Percentiles rank a stretch among this genome's conserved stretches.
Evolutionary conservation across 2,888 invertebrate species (phyloP).

Genomic region (Amorpha juglandis): DNA sequence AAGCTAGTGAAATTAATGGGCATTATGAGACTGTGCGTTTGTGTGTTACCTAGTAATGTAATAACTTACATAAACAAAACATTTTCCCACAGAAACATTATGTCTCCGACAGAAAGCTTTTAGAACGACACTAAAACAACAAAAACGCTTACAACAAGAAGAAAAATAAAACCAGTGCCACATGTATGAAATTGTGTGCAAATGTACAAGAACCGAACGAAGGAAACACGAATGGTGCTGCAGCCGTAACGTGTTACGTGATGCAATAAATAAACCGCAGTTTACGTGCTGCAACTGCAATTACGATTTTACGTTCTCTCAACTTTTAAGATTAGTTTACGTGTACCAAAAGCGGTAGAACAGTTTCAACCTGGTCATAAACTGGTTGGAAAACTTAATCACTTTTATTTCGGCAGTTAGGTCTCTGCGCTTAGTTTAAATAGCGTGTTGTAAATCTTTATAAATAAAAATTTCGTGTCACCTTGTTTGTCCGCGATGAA

Average conservation of each 20-base stretch:
- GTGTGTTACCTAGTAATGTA: too few species aligned
- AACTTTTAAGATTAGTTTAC: too few species aligned
- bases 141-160: background rate
- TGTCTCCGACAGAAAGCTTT: background rate
- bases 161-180: conserved; percentile 3
- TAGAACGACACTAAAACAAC: background rate
- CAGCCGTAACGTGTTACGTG: conserved; percentile 7
- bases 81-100: background rate
- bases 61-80: background rate
- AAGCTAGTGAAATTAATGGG: too few species aligned
- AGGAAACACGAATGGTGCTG: background rate
- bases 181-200: background rate
- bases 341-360: background rate
- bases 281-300: background rate
- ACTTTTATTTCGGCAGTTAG: too few species aligned
- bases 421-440: too few species aligned
- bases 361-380: too few species aligned
- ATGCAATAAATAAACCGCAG: conserved; percentile 3
- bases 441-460: too few species aligned
- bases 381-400: too few species aligned
- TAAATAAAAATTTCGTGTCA: too few species aligned
- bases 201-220: background rate
- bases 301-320: background rate
- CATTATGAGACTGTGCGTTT: too few species aligned
- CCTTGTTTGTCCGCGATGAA: too few species aligned